Percentiles rank a stretch among this genome's conserved stretches.
Evolutionary conservation across 2,888 invertebrate genomes (phyloP).

Genomic region (Melanostoma mellinum): DNA sequence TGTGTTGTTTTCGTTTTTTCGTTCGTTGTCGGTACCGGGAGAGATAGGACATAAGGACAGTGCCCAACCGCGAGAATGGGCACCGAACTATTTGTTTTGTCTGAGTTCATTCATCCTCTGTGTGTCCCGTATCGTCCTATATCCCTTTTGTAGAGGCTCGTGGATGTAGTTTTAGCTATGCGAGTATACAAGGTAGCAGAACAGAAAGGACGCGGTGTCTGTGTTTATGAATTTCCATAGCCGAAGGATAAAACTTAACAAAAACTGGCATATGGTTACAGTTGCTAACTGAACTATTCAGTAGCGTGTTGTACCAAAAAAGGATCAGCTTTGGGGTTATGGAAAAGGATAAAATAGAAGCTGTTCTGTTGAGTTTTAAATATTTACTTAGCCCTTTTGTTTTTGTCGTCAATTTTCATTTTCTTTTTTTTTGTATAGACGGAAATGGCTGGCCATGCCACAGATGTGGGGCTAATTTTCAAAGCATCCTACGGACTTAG

Average conservation of each 20-base stretch:
- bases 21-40: neutral
- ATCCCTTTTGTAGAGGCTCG: neutral
- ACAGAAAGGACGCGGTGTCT: slow-evolving; percentile 7
- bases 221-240: slow-evolving; percentile 25
- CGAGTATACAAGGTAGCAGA: neutral
- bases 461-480: slow-evolving; percentile 46
- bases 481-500: slow-evolving; percentile 22
- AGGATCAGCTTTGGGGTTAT: slow-evolving; percentile 13
- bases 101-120: slow-evolving; percentile 64
- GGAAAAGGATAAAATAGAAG: slow-evolving; percentile 32
- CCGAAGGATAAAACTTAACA: slow-evolving; percentile 26
- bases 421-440: slow-evolving; percentile 19
- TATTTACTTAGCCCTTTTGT: slow-evolving; percentile 63
- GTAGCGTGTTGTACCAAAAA: slow-evolving; percentile 19
- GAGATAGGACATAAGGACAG: slow-evolving; percentile 6
- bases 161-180: slow-evolving; percentile 40
- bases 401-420: slow-evolving; percentile 32
- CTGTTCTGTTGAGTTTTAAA: slow-evolving; percentile 50
- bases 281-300: slow-evolving; percentile 17
- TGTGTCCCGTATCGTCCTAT: slow-evolving; percentile 20
- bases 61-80: slow-evolving; percentile 51
- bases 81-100: slow-evolving; percentile 53
- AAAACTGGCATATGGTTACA: slow-evolving; percentile 31
- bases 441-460: slow-evolving; percentile 26
- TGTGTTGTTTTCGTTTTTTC: slow-evolving; percentile 2